Percentiles rank a stretch among this genome's conserved stretches.
phyloP scores from a whole-genome alignment of 1,140 invertebrate species.

The Drosophila equinoxialis region DNA sequence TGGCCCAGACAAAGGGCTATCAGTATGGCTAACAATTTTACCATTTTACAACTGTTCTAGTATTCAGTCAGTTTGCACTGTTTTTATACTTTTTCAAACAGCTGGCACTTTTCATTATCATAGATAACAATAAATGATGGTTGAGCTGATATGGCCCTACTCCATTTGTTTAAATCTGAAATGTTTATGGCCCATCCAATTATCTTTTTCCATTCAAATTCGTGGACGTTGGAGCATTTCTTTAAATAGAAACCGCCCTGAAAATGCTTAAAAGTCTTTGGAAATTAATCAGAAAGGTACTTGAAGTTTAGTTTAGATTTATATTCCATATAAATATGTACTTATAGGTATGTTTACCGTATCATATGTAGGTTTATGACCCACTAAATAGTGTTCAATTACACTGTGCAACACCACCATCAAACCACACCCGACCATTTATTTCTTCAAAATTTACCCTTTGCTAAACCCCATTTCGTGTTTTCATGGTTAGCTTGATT shows the following conservation, averaged over 20 bases:
- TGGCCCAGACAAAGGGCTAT: conserved; percentile 48
- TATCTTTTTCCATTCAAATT: conserved; percentile 10
- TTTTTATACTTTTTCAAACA: conserved; percentile 46
- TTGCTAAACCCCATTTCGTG: no score
- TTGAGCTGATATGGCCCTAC: conserved; percentile 12
- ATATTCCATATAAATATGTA: conserved; percentile 2
- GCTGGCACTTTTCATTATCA: conserved; percentile 19
- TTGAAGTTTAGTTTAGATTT: background rate
- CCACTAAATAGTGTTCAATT: background rate
- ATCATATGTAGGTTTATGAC: background rate
- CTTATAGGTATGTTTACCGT: background rate
- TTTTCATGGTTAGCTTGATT: no score
- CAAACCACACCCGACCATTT: no score
- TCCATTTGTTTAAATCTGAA: conserved; percentile 21
- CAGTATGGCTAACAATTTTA: conserved; percentile 52
- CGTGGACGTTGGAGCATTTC: background rate
- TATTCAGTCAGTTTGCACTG: background rate
- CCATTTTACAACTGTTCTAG: conserved; percentile 44
- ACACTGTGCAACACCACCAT: no score
- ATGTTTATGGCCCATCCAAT: conserved; percentile 7
- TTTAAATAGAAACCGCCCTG: background rate
- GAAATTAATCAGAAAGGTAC: background rate
- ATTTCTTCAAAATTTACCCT: no score
- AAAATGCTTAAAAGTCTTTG: background rate
- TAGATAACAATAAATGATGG: background rate